phyloP scores from a whole-genome alignment of 2,113 vertebrate species.

The Ibidorhyncha struthersii region DNA sequence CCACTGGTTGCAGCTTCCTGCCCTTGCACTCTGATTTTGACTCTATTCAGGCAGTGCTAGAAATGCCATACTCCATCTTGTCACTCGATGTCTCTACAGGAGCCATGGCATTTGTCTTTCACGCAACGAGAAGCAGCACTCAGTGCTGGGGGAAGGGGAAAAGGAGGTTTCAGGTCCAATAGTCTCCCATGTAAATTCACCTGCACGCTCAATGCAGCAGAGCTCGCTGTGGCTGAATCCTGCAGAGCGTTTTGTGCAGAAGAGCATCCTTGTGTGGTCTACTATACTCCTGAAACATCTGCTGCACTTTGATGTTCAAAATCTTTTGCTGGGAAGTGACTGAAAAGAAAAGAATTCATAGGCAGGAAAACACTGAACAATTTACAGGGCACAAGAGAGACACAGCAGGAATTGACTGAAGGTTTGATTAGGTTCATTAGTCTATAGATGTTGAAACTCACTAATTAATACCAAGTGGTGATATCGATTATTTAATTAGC shows the following conservation, averaged over 20 bases:
- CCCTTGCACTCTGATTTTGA: neutral
- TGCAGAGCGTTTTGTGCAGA: neutral
- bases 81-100: neutral
- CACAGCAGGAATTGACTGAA: neutral
- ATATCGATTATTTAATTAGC: conserved; percentile 5
- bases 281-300: neutral
- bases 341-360: neutral
- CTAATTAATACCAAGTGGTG: conserved; percentile 6
- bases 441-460: neutral
- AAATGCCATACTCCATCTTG: neutral
- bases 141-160: neutral
- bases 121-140: neutral
- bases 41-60: neutral
- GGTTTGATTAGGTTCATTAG: neutral
- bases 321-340: neutral
- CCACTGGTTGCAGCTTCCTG: neutral
- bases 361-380: neutral
- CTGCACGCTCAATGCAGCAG: rapidly evolving
- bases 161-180: neutral
- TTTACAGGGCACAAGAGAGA: neutral
- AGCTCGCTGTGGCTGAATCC: neutral
- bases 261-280: neutral
- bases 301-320: neutral
- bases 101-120: neutral
- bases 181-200: neutral